Base-by-base conservation (phyloP, 2,888 invertebrate species). In the Zeuzera pyrina region DNA sequence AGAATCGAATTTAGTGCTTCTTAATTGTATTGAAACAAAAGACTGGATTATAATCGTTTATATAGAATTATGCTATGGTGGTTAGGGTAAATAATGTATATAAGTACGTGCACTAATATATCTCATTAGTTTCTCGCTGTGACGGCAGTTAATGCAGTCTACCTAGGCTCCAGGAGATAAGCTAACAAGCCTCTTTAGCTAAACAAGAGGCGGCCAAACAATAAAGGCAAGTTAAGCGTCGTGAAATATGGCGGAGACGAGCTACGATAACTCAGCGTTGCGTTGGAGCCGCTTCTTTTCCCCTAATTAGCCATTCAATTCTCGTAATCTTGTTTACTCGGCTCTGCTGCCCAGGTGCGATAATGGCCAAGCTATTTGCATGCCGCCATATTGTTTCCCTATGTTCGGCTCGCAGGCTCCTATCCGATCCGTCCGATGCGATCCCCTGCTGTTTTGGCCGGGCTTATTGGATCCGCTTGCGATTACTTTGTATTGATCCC, bases 241-340 rank as follows among this genome's bases (percentile, higher is more conserved):
- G 73, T 79, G 76, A 81, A 78, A 76, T 81, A 78, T 74, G 68
- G 79, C 49, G 46, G 62, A 69, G 70, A 76, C 78, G 76, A 71
- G 71, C 53, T 52, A 61, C 65, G 76, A 74, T 78, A 78, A 74
- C 65, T 78, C 66, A 76, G 73, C 54, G 50, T 42, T 61, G 55
- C 61, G 47, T 58, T 58, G 56, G 57, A 57, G 61, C 59, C 62
- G 72, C 73, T 78, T 79, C 76, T 81, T 81, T 81, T 81, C 65
- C 76, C 69, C 77, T 81, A 79, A 83, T 83, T 81, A 83, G 81
- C 73, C 76, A 81, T 81, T 83, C 83, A 76, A 78, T 81, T 77
- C 79, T 72, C 81, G 81, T 81, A 81, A 79, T 81, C 77, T 81
- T 83, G 81, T 81, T 81, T 78, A 77, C 79, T 74, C 72, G 78